Conservation (phyloP, 2,888 invertebrate species). For the Ormyrus pomaceus region DNA sequence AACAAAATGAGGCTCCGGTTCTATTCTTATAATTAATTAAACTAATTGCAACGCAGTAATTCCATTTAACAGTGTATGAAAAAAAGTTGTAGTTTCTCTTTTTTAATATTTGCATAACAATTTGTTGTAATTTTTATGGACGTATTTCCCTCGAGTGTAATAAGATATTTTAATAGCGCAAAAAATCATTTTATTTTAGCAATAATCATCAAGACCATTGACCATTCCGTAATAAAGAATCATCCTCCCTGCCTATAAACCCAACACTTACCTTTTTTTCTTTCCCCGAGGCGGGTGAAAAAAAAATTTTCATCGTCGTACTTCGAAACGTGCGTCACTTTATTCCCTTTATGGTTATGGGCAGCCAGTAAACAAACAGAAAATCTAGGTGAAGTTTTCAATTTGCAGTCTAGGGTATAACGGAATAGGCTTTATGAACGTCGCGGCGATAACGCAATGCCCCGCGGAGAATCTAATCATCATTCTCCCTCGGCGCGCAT, state of each 20-base stretch:
- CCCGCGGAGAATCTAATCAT: conserved; percentile 27
- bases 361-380: conserved; percentile 14
- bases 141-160: not conserved
- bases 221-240: not conserved
- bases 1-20: too few relatives aligned
- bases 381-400: conserved; percentile 41
- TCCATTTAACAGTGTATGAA: too few relatives aligned
- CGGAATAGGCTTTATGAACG: conserved; percentile 27
- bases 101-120: not conserved
- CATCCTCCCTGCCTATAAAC: conserved; percentile 8
- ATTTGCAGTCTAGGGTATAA: conserved; percentile 8
- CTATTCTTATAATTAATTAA: too few relatives aligned
- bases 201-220: conserved; percentile 13
- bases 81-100: not conserved
- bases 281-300: not conserved
- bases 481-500: conserved; percentile 32
- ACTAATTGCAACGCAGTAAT: too few relatives aligned
- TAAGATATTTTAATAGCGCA: conserved; percentile 36
- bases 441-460: conserved; percentile 24
- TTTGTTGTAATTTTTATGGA: conserved; percentile 7
- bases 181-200: conserved; percentile 24
- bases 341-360: conserved; percentile 21
- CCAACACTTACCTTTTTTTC: conserved; percentile 8
- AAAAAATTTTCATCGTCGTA: conserved; percentile 28
- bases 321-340: conserved; percentile 19